Evolutionary conservation across 1,140 invertebrate species (phyloP).

Genomic region (Drosophila triauraria): DNA sequence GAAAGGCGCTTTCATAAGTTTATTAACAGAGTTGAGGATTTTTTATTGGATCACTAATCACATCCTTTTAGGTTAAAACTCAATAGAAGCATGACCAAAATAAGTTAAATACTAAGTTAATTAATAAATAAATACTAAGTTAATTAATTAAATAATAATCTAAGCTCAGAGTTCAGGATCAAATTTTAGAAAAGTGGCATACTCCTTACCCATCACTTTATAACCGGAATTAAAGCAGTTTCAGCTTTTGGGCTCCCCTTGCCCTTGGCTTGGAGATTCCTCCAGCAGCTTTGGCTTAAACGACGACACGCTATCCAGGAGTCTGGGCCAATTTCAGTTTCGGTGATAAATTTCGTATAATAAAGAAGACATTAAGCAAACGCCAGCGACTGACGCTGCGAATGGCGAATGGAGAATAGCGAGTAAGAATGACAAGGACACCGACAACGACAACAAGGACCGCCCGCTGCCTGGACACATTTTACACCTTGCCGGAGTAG

Average conservation of each 20-base stretch:
- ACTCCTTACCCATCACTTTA: background rate
- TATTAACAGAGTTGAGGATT: background rate
- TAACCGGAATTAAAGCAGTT: no score
- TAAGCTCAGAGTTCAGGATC: no score
- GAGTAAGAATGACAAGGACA: conserved; percentile 55
- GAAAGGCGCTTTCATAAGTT: conserved; percentile 16
- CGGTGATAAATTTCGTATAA: conserved; percentile 81
- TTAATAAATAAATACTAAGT: no score
- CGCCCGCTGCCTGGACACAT: conserved; percentile 47
- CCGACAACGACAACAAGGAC: conserved; percentile 66
- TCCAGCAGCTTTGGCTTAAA: conserved; percentile 37
- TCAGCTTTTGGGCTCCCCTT: background rate
- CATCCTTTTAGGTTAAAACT: background rate
- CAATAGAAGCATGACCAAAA: no score
- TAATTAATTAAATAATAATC: no score
- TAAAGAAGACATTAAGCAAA: conserved; percentile 83
- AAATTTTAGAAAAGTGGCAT: background rate
- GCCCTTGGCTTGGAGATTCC: conserved; percentile 15
- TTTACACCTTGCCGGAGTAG: conserved; percentile 68
- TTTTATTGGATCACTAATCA: no score
- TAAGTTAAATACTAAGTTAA: no score
- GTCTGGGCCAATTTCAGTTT: conserved; percentile 74
- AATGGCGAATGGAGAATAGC: conserved; percentile 36
- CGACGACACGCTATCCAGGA: conserved; percentile 23
- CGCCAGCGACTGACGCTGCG: conserved; percentile 45